These are phyloP conservation scores for Schlechtendalia chinensis DNA, from an alignment of 1,140 invertebrate species.

Conservation along the genomic window DNA sequence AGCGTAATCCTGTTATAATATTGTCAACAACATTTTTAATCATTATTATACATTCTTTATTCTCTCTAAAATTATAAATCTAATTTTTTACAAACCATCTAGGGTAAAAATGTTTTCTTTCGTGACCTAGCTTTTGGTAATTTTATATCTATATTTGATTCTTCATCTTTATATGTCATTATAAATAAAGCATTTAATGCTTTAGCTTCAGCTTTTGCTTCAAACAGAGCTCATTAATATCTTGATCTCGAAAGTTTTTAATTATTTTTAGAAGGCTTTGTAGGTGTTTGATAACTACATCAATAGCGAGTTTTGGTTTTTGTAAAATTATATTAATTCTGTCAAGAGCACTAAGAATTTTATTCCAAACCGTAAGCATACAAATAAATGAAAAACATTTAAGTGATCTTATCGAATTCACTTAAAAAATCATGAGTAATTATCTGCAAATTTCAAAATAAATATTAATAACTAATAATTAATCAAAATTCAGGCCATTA, in stretches of 20 bases:
- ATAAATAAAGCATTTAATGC: too few species aligned
- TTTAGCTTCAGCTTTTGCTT: neutral
- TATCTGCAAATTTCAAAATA: too few species aligned
- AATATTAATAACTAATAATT: too few species aligned
- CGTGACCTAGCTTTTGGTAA: constrained; percentile 21
- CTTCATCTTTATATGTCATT: too few species aligned
- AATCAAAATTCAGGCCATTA: too few species aligned
- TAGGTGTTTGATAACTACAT: neutral
- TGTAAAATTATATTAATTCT: constrained; percentile 40
- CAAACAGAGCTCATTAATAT: constrained; percentile 11
- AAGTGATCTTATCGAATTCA: constrained; percentile 37
- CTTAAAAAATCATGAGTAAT: too few species aligned
- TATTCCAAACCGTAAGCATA: constrained; percentile 27
- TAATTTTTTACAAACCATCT: constrained; percentile 16
- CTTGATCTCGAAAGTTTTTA: constrained; percentile 27
- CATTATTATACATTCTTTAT: constrained; percentile 28
- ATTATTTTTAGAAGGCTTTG: constrained; percentile 6
- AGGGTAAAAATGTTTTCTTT: constrained; percentile 3
- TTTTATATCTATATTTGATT: neutral
- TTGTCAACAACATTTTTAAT: constrained; percentile 20
- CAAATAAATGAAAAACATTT: constrained; percentile 18
- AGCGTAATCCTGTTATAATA: constrained; percentile 1
- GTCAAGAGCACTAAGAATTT: constrained; percentile 23
- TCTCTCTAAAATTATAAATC: neutral
- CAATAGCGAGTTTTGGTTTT: constrained; percentile 28